A percentile compares a stretch with the other conserved stretches of the same genome.
Evolutionary conservation across 2,888 invertebrate species (phyloP).

Genomic region (Meghimatium bilineatum): DNA sequence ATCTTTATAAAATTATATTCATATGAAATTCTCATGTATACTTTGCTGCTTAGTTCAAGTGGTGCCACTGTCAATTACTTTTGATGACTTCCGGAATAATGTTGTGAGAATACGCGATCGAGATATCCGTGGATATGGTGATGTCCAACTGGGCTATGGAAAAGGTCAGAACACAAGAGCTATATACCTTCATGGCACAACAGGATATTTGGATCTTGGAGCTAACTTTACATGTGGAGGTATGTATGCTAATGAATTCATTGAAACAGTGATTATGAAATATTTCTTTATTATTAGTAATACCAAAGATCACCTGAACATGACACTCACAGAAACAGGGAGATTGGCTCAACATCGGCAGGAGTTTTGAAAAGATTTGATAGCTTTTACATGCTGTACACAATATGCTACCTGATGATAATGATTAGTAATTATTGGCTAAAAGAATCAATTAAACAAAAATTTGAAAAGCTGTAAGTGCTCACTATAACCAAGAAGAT

Average conservation of each 20-base stretch:
- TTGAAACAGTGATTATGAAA: too few species aligned
- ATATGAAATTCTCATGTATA: too few species aligned
- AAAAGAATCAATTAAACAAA: too few species aligned
- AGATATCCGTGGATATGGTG: constrained; percentile 59
- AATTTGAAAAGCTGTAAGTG: too few species aligned
- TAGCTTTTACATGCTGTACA: too few species aligned
- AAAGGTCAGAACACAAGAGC: constrained; percentile 54
- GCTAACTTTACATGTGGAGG: constrained; percentile 71
- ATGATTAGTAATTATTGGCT: too few species aligned
- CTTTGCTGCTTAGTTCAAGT: constrained; percentile 48
- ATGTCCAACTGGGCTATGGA: constrained; percentile 56
- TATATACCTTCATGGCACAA: constrained; percentile 64
- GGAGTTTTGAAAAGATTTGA: too few species aligned
- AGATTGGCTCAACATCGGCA: too few species aligned
- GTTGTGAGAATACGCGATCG: constrained; percentile 55
- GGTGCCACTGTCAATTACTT: constrained; percentile 44
- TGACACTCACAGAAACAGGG: too few species aligned
- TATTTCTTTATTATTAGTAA: too few species aligned
- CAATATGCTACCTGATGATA: too few species aligned
- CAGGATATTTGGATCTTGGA: constrained; percentile 73
- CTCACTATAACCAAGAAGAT: background rate
- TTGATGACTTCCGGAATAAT: constrained; percentile 49
- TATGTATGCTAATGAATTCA: constrained; percentile 53
- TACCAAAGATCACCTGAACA: too few species aligned
- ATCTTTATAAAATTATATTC: background rate